These are phyloP conservation scores for Alces alces DNA, from an alignment of 2,113 vertebrate species.

Conservation along the genomic window DNA sequence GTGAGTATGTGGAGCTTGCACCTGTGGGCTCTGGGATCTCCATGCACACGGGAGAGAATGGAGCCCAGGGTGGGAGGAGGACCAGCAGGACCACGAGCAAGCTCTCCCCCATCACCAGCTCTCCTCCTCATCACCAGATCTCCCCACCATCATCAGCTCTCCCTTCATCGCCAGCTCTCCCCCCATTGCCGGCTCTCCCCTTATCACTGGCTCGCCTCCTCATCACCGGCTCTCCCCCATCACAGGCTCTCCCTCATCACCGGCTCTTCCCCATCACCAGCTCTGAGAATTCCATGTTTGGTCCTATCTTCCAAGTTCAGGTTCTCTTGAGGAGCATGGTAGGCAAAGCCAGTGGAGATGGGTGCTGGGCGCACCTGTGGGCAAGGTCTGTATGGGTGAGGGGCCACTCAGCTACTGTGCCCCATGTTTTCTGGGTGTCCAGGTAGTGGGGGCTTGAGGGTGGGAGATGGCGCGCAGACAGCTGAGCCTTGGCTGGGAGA, in stretches of 20 bases:
- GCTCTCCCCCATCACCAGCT: neutral
- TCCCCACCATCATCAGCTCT: neutral
- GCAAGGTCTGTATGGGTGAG: neutral
- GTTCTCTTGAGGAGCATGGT: neutral
- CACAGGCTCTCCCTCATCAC: too few relatives aligned
- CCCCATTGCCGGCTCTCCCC: too few relatives aligned
- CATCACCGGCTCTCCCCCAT: too few relatives aligned
- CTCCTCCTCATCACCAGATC: neutral
- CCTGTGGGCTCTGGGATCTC: neutral
- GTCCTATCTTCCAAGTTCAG: neutral
- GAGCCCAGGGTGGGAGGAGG: neutral
- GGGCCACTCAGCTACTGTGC: accelerated
- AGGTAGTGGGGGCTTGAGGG: neutral
- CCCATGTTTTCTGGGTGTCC: neutral
- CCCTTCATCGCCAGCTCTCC: too few relatives aligned
- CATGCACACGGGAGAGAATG: accelerated
- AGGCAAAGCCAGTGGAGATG: neutral
- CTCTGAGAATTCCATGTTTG: neutral
- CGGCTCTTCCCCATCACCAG: too few relatives aligned
- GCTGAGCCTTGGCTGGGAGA: neutral
- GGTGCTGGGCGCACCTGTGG: accelerated
- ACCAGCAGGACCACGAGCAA: too few relatives aligned
- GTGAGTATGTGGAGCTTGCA: neutral
- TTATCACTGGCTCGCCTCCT: too few relatives aligned
- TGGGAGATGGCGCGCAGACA: neutral